Conservation (phyloP, 1,140 invertebrate genomes). For the Solenopsis fugax region DNA sequence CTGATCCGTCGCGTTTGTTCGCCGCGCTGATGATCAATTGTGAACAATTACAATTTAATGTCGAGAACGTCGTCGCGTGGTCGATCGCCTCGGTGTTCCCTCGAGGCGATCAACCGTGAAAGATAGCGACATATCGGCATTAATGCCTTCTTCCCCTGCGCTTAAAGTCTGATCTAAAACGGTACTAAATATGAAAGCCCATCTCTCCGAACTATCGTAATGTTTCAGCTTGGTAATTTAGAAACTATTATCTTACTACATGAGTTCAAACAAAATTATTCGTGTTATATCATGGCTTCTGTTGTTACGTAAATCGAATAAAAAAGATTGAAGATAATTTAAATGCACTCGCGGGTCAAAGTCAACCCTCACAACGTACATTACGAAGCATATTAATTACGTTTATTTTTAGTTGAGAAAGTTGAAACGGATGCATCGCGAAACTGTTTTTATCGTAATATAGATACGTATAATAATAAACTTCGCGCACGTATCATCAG, state of each 20-base stretch:
- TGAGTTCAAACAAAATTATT: background rate
- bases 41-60: constrained; percentile 47
- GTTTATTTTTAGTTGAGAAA: constrained; percentile 15
- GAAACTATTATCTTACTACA: background rate
- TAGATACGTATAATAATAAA: constrained; percentile 23
- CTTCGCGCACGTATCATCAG: constrained; percentile 11
- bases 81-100: background rate
- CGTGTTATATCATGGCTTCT: background rate
- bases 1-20: constrained; percentile 3
- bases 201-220: background rate
- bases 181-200: constrained; percentile 29
- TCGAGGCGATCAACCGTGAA: constrained; percentile 40
- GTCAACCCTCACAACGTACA: background rate
- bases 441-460: constrained; percentile 26
- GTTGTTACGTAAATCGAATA: background rate
- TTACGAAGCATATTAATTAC: constrained; percentile 9
- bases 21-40: constrained; percentile 32
- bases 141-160: background rate
- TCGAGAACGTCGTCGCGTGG: background rate
- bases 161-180: constrained; percentile 9
- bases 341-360: background rate
- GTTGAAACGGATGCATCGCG: background rate
- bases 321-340: background rate
- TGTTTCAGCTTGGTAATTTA: background rate
- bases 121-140: constrained; percentile 49